Base-by-base conservation (phyloP, 2,113 vertebrate genomes). In the Phalacrocorax pelagicus region DNA sequence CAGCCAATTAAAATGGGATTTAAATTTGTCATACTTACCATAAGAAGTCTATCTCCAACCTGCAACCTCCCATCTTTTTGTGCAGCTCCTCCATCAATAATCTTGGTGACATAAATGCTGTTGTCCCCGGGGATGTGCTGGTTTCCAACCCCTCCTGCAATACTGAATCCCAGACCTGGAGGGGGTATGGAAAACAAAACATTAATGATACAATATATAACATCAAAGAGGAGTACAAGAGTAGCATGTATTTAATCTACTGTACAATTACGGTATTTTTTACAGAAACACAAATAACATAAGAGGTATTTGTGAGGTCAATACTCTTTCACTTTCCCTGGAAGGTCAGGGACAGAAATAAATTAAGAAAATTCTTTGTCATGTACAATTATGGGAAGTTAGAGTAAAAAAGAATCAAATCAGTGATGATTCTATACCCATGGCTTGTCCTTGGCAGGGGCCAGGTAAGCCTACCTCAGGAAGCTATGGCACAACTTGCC, bases 101-200 rank as follows among this genome's bases (percentile, higher is more conserved):
- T 99, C 97, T 99, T 99, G 79, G 99, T 99, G 91, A 99, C 99
- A 86, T 99, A 99, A 96, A 99, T 99, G 97, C 99, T 99, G 98
- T 99, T 99, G 98, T 99, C 99, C n/a, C 99, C 99, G 3, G 99
- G 99, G 87, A 99, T 99, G 98, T 99, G 99, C 65, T 99, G 99
- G 97, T 99, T 99, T 75, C 99, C 99, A 88, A 99, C 99, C 32
- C 99, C 99, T 94, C 99, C 99, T 47, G 99, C 99, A 87, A 99
- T 99, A 96, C 99, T 99, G 98, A 99, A 99, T 77, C 99, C 99
- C 81, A 99, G 98, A 96, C 99, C 99, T 99, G 78, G 27, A 71
- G 36, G 92, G 90, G 70, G 57, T 12, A 95, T 8, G 47, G 44
- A 70, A 95, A 42, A n/a, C 21, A 61, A 81, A 40, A 63, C 5